Percentiles rank a stretch among this genome's conserved stretches.
phyloP scores from a whole-genome alignment of 2,113 vertebrate species.

The Camelus bactrianus region DNA sequence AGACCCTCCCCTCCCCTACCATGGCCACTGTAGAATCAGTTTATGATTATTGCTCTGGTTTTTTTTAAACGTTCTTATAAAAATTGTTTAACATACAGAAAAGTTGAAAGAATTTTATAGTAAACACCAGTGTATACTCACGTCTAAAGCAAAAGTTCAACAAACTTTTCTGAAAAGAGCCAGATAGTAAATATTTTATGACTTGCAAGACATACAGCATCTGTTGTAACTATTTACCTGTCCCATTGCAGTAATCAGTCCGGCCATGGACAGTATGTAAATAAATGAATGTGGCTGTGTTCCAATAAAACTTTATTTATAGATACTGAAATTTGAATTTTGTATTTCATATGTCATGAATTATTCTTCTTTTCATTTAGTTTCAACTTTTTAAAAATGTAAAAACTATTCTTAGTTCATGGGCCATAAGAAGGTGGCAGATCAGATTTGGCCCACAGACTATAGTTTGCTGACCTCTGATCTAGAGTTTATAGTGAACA shows the following conservation, averaged over 20 bases:
- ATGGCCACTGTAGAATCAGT: background rate
- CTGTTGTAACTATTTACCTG: background rate
- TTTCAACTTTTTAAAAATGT: background rate
- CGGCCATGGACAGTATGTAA: background rate
- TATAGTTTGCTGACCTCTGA: background rate
- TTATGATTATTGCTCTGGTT: background rate
- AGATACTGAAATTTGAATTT: background rate
- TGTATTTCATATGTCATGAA: background rate
- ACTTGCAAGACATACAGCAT: background rate
- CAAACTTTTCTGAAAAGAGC: background rate
- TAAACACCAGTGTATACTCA: background rate
- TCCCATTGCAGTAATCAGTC: background rate
- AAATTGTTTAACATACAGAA: background rate
- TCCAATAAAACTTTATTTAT: background rate
- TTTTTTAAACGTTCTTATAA: background rate
- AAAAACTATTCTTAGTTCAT: background rate
- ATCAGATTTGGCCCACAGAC: background rate
- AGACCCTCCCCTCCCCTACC: background rate
- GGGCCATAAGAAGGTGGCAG: background rate
- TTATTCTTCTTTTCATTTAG: background rate
- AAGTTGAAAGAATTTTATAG: background rate
- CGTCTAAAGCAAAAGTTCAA: background rate
- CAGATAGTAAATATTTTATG: background rate
- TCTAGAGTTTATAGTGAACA: background rate
- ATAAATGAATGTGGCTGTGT: background rate